These are phyloP conservation scores for Sebastes trivittatus DNA, from an alignment of 2,797 vertebrate genomes.

Conservation along the genomic window DNA sequence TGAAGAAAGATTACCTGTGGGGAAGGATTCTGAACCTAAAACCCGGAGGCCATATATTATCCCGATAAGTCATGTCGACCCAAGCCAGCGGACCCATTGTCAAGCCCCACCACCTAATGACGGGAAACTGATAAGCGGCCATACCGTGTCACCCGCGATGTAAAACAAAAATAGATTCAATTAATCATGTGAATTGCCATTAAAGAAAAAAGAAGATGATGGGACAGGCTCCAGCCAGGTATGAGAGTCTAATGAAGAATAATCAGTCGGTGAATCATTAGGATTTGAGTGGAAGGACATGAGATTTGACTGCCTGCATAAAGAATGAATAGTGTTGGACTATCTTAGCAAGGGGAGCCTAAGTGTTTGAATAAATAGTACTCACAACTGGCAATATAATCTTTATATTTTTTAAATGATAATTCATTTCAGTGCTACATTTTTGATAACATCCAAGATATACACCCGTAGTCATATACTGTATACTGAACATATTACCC, in stretches of 20 bases:
- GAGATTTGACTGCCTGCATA: conserved; percentile 44
- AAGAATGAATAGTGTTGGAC: conserved; percentile 26
- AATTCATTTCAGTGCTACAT: not conserved
- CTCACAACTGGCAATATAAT: not conserved
- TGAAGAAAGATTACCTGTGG: conserved; percentile 72
- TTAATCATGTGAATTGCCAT: conserved; percentile 79
- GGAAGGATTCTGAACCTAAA: conserved; percentile 53
- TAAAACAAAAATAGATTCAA: conserved; percentile 82
- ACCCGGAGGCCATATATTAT: conserved; percentile 73
- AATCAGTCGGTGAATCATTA: conserved; percentile 68
- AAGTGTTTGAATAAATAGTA: conserved; percentile 5
- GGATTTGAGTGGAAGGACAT: conserved; percentile 53
- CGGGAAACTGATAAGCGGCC: conserved; percentile 79
- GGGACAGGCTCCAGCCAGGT: conserved; percentile 55
- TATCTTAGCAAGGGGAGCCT: not conserved
- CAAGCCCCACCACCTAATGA: conserved; percentile 74
- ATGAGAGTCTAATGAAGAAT: conserved; percentile 72
- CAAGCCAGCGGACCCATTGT: conserved; percentile 65
- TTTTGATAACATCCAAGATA: not conserved
- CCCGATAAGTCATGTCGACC: conserved; percentile 73
- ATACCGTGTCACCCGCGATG: conserved; percentile 70
- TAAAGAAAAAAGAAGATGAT: conserved; percentile 68
- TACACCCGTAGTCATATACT: not conserved
- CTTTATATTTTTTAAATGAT: not conserved
- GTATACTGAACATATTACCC: not conserved